A percentile compares a stretch with the other conserved stretches of the same genome.
phyloP scores from a whole-genome alignment of 2,113 vertebrate species.

The Labeo rohita region DNA sequence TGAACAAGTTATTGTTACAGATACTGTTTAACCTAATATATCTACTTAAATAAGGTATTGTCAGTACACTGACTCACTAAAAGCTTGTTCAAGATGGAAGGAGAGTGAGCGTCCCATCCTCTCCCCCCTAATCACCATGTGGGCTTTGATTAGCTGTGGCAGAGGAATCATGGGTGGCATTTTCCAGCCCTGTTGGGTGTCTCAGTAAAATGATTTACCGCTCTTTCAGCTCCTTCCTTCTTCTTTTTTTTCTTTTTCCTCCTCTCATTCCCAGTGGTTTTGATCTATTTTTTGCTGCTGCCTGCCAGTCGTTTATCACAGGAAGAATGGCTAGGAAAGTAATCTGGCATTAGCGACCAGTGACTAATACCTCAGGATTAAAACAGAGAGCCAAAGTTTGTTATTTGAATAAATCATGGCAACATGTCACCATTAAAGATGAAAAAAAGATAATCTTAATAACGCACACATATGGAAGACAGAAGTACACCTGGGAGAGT shows the following conservation, averaged over 20 bases:
- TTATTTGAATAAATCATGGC: slow-evolving; percentile 76
- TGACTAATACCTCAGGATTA: slow-evolving; percentile 71
- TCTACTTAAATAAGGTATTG: background rate
- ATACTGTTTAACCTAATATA: background rate
- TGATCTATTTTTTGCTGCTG: slow-evolving; percentile 79
- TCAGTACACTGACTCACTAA: slow-evolving; percentile 27
- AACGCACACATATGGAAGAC: slow-evolving; percentile 51
- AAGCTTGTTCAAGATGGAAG: slow-evolving; percentile 65
- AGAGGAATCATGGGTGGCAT: slow-evolving; percentile 72
- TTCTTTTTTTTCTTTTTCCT: slow-evolving; percentile 51
- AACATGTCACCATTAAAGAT: slow-evolving; percentile 68
- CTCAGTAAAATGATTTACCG: slow-evolving; percentile 69
- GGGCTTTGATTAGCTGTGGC: slow-evolving; percentile 70
- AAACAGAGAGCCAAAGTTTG: slow-evolving; percentile 64
- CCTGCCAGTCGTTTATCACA: slow-evolving; percentile 75
- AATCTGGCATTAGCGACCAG: slow-evolving; percentile 77
- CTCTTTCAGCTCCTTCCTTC: slow-evolving; percentile 59
- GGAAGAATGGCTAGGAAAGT: slow-evolving; percentile 74
- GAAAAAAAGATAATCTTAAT: slow-evolving; percentile 41
- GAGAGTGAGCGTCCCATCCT: slow-evolving; percentile 46
- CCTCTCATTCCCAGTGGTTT: slow-evolving; percentile 69
- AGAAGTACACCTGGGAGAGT: background rate
- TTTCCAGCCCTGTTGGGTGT: slow-evolving; percentile 68
- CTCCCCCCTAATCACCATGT: slow-evolving; percentile 67
- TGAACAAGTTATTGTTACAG: background rate